phyloP scores from a whole-genome alignment of 2,113 vertebrate genomes.

The Apistogramma diplotaenia region DNA sequence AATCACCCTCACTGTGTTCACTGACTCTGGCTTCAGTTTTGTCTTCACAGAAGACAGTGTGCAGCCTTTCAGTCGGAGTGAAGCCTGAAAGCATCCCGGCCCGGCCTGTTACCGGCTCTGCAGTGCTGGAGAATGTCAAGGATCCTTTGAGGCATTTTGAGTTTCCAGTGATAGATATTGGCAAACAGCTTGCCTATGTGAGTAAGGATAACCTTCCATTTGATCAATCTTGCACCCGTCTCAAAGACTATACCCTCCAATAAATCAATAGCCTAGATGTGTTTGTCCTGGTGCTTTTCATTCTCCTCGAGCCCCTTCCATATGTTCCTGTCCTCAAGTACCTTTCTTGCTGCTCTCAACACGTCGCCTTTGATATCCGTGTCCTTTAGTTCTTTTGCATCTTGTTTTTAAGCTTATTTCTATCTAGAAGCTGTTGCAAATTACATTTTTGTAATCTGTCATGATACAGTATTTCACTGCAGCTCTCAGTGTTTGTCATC shows the following conservation, averaged over 20 bases:
- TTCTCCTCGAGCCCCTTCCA: conserved; percentile 44
- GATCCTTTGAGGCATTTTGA: conserved; percentile 71
- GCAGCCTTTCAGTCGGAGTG: not conserved
- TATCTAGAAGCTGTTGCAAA: conserved; percentile 48
- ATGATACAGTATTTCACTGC: conserved; percentile 41
- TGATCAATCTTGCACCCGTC: conserved; percentile 76
- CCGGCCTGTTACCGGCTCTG: conserved; percentile 21
- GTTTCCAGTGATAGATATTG: conserved; percentile 76
- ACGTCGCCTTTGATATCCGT: conserved; percentile 20
- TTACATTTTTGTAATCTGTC: conserved; percentile 37
- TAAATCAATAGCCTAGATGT: conserved; percentile 76
- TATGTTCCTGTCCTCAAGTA: conserved; percentile 1
- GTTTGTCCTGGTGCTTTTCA: conserved; percentile 70
- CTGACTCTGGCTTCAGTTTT: not conserved
- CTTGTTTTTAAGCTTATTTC: conserved; percentile 28
- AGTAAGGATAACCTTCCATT: conserved; percentile 79
- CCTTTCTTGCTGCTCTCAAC: conserved; percentile 10
- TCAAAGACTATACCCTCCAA: conserved; percentile 73
- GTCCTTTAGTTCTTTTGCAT: conserved; percentile 40
- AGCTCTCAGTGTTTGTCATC: conserved; percentile 58
- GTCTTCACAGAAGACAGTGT: not conserved
- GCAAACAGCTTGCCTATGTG: conserved; percentile 79
- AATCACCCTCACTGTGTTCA: not conserved
- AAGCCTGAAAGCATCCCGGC: conserved; percentile 17
- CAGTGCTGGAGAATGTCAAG: conserved; percentile 64